Evolutionary conservation across 2,888 invertebrate species (phyloP), one percentile per base, ranked within the genome.

Genomic region (Anoplius nigerrimus): DNA sequence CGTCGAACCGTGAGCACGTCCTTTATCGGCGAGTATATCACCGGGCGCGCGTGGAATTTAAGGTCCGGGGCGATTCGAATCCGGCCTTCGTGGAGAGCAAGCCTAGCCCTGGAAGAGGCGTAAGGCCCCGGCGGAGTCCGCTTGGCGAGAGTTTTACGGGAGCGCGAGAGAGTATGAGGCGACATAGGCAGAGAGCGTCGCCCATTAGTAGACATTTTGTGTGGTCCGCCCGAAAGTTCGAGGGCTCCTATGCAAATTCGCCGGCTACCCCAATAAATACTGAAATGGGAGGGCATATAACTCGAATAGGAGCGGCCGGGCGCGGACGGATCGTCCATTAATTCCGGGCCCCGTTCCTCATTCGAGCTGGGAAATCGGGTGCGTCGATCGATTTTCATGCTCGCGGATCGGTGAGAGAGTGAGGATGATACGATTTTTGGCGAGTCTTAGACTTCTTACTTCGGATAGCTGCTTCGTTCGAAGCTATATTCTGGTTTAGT

Each of bases 201-300:
- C 72, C 87, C 86, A 87, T 87, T 87, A 88, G 87, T 85, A 85
- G 84, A 84, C 85, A 87, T 86, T 87, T 86, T 88, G 88, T 88
- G 87, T 88, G 88, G 87, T 88, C 88, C 84, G 69, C 60, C 66
- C 68, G 56, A 46, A 57, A 43, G 57, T 42, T 18, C 18, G 42
- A 43, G 20, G 27, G 84, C 84, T 85, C 80, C 82, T 87, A 88
- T 88, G 87, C 85, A 87, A 87, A 87, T 88, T 85, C 80, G 73
- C 34, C 66, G 75, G 81, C 84, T 82, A 85, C 85, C 86, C 80
- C 84, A 86, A 88, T 88, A 88, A 87, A 88, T 88, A 88, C 81
- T 78, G 79, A 83, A 83, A 84, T 84, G 43, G 34, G 57, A 43
- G 21, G 43, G 57, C 18, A 57, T 43, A 43, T 18, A 21, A 42